Conservation (phyloP, 2,888 invertebrate species). For the Erynnis tages region DNA sequence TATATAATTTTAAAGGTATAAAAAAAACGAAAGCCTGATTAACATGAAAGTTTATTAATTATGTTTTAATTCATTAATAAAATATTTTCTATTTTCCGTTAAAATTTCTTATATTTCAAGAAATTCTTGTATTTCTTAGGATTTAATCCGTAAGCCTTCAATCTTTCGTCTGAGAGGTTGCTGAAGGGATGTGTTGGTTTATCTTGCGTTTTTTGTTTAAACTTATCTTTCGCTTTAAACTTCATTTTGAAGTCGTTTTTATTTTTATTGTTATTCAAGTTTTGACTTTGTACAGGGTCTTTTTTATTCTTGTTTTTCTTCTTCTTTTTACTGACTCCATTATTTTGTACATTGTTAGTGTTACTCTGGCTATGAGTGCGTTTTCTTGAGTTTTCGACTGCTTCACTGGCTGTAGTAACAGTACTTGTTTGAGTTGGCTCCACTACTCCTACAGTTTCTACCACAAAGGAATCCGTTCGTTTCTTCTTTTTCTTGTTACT, state of each 20-base stretch:
- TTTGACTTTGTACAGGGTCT: constrained; percentile 25
- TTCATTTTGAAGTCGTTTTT: constrained; percentile 42
- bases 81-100: constrained; percentile 32
- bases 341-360: constrained; percentile 36
- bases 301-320: constrained; percentile 37
- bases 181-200: constrained; percentile 53
- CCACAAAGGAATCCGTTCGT: constrained; percentile 42
- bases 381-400: constrained; percentile 7
- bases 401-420: neutral
- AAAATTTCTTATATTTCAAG: constrained; percentile 84
- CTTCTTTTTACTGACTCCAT: constrained; percentile 39
- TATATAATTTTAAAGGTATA: too few species aligned
- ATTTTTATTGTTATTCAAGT: constrained; percentile 29
- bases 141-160: constrained; percentile 95
- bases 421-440: constrained; percentile 44
- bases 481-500: constrained; percentile 50
- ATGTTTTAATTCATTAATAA: neutral
- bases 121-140: constrained; percentile 93
- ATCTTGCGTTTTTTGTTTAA: constrained; percentile 41
- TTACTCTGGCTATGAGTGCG: constrained; percentile 27
- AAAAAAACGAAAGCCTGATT: too few species aligned
- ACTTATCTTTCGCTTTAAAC: constrained; percentile 46
- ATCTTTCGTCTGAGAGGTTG: constrained; percentile 87
- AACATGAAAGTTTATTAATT: too few species aligned
- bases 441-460: constrained; percentile 46